Base-by-base conservation (phyloP, 2,888 invertebrate genomes). In the Ormyrus labotus region DNA sequence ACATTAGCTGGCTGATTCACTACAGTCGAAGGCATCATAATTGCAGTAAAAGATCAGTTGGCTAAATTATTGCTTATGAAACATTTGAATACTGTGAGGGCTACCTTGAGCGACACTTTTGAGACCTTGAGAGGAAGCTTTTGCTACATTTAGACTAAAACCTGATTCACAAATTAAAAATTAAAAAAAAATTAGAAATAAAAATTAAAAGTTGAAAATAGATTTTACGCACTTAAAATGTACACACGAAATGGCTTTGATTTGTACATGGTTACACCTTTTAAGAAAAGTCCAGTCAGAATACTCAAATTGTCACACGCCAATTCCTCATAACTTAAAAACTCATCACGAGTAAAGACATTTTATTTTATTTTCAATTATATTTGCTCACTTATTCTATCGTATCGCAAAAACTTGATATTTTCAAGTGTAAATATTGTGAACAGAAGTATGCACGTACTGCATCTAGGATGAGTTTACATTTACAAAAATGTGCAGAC, bases 211-310 rank as follows among this genome's bases (percentile, higher is more conserved):
- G n/a, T n/a, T n/a, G n/a, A n/a, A n/a, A n/a, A n/a, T n/a, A 0
- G 98, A 98, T 90, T 96, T 95, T 84, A 95, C 94, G 70, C 96
- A 96, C 87, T 95, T 97, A 0, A 94, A 96, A 81, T 96, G 96
- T 87, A 96, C 96, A 5, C 95, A 96, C 88, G 96, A 96, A 90
- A 96, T 98, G 96, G 98, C 99, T 0, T 96, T 97, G 83, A 96
- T 97, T 11, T 98, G 98, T 87, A 98, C 98, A 89, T 99, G 98
- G 98, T 97, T 98, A 90, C 98, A 98, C 91, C 92, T 99, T 82
- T 93, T 97, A 85, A 98, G 96, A 89, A 99, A 98, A 91, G 98
- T 98, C 0, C 96, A 97, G 89, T 93, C 95, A 4, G 98, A 98
- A 88, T 95, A 95, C 87, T 93, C 95, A 82, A 96, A 95, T 83